Conservation (phyloP, 2,888 invertebrate genomes). For the Exocentrus adspersus region DNA sequence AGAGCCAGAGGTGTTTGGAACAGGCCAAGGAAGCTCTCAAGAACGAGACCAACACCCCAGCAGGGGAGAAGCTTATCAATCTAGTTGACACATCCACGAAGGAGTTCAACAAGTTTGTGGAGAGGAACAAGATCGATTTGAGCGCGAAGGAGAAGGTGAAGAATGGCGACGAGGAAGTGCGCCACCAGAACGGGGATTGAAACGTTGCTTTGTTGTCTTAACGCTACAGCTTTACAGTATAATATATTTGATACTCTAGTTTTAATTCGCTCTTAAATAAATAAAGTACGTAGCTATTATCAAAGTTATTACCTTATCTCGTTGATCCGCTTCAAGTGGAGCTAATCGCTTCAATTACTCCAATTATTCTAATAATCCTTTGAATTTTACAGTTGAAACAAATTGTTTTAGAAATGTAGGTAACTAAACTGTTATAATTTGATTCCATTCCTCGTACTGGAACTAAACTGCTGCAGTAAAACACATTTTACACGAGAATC, state of each 20-base stretch:
- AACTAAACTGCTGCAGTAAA: too few relatives aligned
- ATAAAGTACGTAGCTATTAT: neutral
- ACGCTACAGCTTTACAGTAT: too few relatives aligned
- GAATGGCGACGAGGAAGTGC: conserved; percentile 6
- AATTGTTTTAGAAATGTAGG: too few relatives aligned
- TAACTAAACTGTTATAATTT: neutral
- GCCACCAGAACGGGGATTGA: conserved; percentile 5
- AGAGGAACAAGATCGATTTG: conserved; percentile 61
- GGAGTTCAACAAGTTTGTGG: conserved; percentile 65
- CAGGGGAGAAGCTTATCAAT: conserved; percentile 67
- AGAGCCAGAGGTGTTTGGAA: conserved; percentile 64
- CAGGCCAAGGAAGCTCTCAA: conserved; percentile 64
- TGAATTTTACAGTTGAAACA: conserved; percentile 4
- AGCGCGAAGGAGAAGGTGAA: neutral
- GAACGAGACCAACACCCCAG: conserved; percentile 67
- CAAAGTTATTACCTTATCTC: neutral
- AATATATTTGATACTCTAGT: too few relatives aligned
- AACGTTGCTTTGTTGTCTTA: too few relatives aligned
- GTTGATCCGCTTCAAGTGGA: neutral
- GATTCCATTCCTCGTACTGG: neutral
- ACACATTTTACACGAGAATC: too few relatives aligned
- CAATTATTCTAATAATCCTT: neutral
- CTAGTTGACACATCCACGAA: conserved; percentile 65
- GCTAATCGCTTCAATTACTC: neutral
- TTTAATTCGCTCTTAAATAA: too few relatives aligned